phyloP scores from a whole-genome alignment of 1,140 invertebrate genomes.

The Berghia stephanieae region DNA sequence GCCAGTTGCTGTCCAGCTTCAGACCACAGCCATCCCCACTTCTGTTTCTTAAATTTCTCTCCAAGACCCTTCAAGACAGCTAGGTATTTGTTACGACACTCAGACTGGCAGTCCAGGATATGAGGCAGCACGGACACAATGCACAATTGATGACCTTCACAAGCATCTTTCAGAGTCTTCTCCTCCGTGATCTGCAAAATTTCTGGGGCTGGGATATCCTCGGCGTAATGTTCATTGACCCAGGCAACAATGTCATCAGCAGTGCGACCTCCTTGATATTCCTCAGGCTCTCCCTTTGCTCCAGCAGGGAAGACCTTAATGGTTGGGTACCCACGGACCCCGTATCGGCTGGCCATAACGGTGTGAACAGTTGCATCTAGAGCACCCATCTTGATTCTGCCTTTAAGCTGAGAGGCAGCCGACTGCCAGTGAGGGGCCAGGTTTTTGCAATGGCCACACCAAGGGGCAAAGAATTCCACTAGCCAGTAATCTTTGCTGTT shows the following conservation, averaged over 20 bases:
- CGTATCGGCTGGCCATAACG: conserved; percentile 74
- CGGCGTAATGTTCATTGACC: conserved; percentile 86
- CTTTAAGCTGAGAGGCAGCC: conserved; percentile 93
- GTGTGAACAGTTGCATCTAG: conserved; percentile 94
- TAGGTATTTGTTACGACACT: conserved; percentile 92
- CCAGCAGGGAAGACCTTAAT: conserved; percentile 94
- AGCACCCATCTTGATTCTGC: conserved; percentile 92
- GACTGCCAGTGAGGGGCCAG: conserved; percentile 93
- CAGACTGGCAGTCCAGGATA: conserved; percentile 95
- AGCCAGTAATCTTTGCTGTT: conserved; percentile 93
- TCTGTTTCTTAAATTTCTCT: conserved; percentile 94
- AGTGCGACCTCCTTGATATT: conserved; percentile 87
- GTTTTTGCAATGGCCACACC: conserved; percentile 87
- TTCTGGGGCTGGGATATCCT: conserved; percentile 90
- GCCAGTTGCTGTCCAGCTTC: conserved; percentile 87
- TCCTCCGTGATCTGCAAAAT: conserved; percentile 76
- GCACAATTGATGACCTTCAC: conserved; percentile 89
- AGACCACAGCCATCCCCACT: conserved; percentile 97
- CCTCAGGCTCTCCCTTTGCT: conserved; percentile 80
- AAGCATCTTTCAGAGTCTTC: conserved; percentile 76
- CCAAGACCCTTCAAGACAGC: conserved; percentile 79
- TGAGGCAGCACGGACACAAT: conserved; percentile 94
- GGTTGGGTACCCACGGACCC: conserved; percentile 92
- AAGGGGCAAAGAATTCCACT: conserved; percentile 96
- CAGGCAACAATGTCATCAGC: conserved; percentile 88